Base-by-base conservation (phyloP, 2,113 vertebrate genomes). In the Callipepla californica region DNA sequence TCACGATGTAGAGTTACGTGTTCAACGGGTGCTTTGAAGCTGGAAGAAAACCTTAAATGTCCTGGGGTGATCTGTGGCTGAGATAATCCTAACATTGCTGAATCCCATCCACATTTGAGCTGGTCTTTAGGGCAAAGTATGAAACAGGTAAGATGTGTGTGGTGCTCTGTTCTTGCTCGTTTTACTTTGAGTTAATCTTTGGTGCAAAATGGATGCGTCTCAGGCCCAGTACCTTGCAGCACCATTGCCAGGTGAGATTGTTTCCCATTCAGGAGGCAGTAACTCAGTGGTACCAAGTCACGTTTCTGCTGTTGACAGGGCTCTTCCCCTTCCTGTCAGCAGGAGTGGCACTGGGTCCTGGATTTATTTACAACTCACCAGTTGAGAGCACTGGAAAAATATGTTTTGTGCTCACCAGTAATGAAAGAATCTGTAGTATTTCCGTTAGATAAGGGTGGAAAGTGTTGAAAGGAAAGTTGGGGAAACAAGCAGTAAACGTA, bases 321-420 rank as follows among this genome's bases (percentile, higher is more conserved):
- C 30, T 78, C 9, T 82, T 78, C 40, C 80, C 47, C 44, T 80
- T 2, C 0, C 58, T 74, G n/a, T 26, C 67, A 66, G 18, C 22
- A 15, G 38, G 44, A 44, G 11, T 3, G 7, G 5, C 13, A 18
- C 85, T 70, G 47, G 73, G 38, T 45, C 5, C 48, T 30, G n/a
- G 30, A 1, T 59, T 72, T 81, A 21, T 84, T 89, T 85, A 34
- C n/a, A 18, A 3, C 55, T 38, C 14, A 61, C 79, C 63, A 63
- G 32, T 23, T 42, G 16, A 70, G 55, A 90, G 73, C 47, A 4
- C 68, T 94, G 95, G 95, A 95, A 96, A 97, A 92, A 91, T 89
- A 73, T 96, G 79, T 80, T 96, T 96, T 96, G 87, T 85, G 48
- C 68, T 88, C 70, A 32, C 51, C 58, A 74, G 32, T 69, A 78